These are phyloP conservation scores for Ophion slaviceki DNA, from an alignment of 2,888 invertebrate species.

Conservation along the genomic window DNA sequence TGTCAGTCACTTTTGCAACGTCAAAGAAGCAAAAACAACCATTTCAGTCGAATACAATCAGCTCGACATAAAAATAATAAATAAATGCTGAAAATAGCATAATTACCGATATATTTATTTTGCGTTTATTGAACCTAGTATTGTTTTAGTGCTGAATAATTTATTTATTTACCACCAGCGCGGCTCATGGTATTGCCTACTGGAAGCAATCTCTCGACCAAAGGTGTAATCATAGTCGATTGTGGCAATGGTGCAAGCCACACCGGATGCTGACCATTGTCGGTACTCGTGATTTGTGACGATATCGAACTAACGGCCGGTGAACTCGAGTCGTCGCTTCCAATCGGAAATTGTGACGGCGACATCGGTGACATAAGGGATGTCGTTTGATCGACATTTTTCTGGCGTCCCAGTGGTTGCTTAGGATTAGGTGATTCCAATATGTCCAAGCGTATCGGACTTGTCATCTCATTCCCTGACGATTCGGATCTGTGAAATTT, in stretches of 20 bases:
- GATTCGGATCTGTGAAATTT: constrained; percentile 58
- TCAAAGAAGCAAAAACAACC: background rate
- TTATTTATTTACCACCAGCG: constrained; percentile 64
- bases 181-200: constrained; percentile 84
- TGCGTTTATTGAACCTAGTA: background rate
- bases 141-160: background rate
- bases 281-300: constrained; percentile 79
- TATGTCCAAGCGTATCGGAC: constrained; percentile 63
- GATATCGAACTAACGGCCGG: constrained; percentile 78
- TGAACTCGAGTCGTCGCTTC: constrained; percentile 80
- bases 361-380: constrained; percentile 77
- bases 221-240: constrained; percentile 75
- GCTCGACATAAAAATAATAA: background rate
- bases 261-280: constrained; percentile 75
- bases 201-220: constrained; percentile 86
- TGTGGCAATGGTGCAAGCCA: constrained; percentile 71
- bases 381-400: constrained; percentile 75
- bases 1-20: background rate
- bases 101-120: too few species aligned
- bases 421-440: constrained; percentile 75
- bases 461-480: constrained; percentile 67
- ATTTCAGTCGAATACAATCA: background rate
- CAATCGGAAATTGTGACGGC: constrained; percentile 76
- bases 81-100: background rate
- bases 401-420: constrained; percentile 78